A percentile compares a stretch with the other conserved stretches of the same genome.
These are phyloP conservation scores for Cetonia aurata DNA, from an alignment of 2,888 invertebrate genomes.

Conservation along the genomic window DNA sequence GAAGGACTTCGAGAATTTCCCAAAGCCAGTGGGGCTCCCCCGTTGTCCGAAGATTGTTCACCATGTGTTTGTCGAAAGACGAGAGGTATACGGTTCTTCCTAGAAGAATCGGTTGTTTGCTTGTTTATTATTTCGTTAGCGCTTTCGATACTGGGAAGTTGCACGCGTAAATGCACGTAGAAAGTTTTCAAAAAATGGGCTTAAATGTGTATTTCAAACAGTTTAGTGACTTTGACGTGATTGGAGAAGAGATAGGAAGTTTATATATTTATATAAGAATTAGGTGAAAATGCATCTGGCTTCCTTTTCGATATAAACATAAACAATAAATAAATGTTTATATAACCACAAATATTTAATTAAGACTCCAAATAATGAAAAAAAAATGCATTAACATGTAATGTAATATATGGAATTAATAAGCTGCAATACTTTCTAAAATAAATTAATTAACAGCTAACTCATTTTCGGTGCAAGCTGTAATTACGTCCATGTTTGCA, in stretches of 20 bases:
- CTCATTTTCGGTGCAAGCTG: neutral
- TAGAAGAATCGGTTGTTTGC: slow-evolving; percentile 23
- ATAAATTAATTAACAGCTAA: neutral
- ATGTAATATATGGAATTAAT: neutral
- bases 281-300: neutral
- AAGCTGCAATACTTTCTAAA: neutral
- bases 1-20: neutral
- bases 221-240: neutral
- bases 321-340: too few relatives aligned
- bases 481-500: too few relatives aligned
- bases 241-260: neutral
- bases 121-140: slow-evolving; percentile 40
- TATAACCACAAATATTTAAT: too few relatives aligned
- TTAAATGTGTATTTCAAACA: slow-evolving; percentile 8
- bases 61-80: slow-evolving; percentile 28
- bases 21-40: slow-evolving; percentile 11
- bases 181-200: neutral
- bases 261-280: neutral
- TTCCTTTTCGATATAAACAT: neutral
- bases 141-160: slow-evolving; percentile 33
- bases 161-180: neutral
- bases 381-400: too few relatives aligned
- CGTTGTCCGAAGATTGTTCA: slow-evolving; percentile 25
- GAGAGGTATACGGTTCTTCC: slow-evolving; percentile 19
- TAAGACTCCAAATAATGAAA: too few relatives aligned